Base-by-base conservation (phyloP, 2,888 invertebrate genomes). In the Blomia tropicalis region DNA sequence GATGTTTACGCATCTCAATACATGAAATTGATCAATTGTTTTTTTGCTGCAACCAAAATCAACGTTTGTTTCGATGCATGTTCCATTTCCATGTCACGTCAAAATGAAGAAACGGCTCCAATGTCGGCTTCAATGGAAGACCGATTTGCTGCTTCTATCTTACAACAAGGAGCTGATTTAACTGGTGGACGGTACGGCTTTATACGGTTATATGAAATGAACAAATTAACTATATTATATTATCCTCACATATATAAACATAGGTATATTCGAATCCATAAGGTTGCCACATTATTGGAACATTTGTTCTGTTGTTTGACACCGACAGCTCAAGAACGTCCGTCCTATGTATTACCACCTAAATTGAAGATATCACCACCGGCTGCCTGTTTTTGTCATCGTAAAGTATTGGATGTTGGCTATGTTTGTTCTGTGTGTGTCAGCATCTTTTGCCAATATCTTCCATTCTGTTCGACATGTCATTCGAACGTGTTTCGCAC, bases 1-100 rank as follows among this genome's bases (percentile, higher is more conserved):
- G 66, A 66, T 22, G 60, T 65, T 29, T 69, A 87, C 4, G 87
- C 89, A 0, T 86, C 87, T 0, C 95, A 96, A 72, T 96, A 98
- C 71, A 92, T 96, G 83, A 91, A 90, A 72, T 91, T 93, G 70
- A 96, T 96, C 93, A 96, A 96, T 73, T 87, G 89, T 1, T 93
- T 96, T 74, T 95, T 96, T 71, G 90, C 95, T 2, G 91, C 95
- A 1, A 90, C 87, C 74, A 87, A 86, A 76, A 75, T 77, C 74
- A 85, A 85, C 75, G 83, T 93, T 44, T 79, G 87, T 4, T 80
- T 95, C 54, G 95, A 95, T 75, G 89, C 91, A 2, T 95, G 95
- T 71, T 85, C 92, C 1, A 75, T 95, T 69, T 36, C 25, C 4
- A 27, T 36, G 17, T 43, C 53, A 41, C 89, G 89, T 73, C 85